Evolutionary conservation across 1,140 invertebrate genomes (phyloP), one percentile per base, ranked within the genome.

Genomic region (Philotrypesis tridentata): DNA sequence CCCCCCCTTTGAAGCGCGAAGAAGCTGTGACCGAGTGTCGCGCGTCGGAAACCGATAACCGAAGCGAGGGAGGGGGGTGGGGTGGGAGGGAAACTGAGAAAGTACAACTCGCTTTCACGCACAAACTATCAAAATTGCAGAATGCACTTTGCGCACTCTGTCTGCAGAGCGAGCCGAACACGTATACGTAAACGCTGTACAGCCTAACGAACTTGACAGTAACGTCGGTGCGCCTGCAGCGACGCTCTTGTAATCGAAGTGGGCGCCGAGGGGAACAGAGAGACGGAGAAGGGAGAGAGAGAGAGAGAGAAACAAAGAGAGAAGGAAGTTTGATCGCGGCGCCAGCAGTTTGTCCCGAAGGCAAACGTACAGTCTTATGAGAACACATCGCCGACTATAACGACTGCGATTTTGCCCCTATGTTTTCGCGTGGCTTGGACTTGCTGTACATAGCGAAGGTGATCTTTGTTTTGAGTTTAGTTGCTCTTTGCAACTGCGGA

Each of bases 41-140:
- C 25, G 63, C 27, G 21, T 14, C 29, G 65, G 33, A 71, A 71
- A 71, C 68, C 68, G 33, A 72, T 72, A 72, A 70, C 67, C 67
- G 31, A 33, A 70, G 31, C n/a, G n/a, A n/a, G n/a, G n/a, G n/a
- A n/a, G n/a, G n/a, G n/a, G n/a, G n/a, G n/a, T n/a, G n/a, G n/a
- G n/a, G n/a, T n/a, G n/a, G n/a, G n/a, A 48, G 61, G 17, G 27
- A 65, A 17, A 17, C 67, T 7, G 14, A 33, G 27, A 29, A 70
- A 70, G 67, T 70, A n/a, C 21, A 6, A 25, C 23, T 65, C 2
- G 31, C 67, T 33, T 2, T 27, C 25, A 6, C 27, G 25, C 23
- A n/a, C 31, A 63, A 63, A 61, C 74, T 76, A 29, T 76, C 74
- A 65, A 63, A 76, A 76, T 76, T 76, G 60, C 29, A 61, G 48